Evolutionary conservation across 2,888 invertebrate genomes (phyloP), one percentile per base, ranked within the genome.

Genomic region (Teleogryllus oceanicus): DNA sequence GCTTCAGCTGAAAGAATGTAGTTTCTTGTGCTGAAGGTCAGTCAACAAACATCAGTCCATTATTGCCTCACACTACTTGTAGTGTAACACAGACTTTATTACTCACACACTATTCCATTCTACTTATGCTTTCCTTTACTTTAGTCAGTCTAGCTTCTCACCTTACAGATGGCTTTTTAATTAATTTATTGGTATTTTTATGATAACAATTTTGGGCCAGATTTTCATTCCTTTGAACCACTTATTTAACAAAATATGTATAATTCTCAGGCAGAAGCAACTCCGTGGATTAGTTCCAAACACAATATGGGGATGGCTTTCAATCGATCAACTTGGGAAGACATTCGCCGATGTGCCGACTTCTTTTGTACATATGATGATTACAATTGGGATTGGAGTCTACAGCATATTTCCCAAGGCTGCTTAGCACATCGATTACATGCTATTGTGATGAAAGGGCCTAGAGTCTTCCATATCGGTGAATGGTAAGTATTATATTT

Each of bases 231-330:
- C 37, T 37, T 37, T 37, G 37, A 37, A 37, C 5, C 37, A 5
- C 5, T 37, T 37, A 37, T 5, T 3, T 37, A 37, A 37, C 37
- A 37, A 37, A 37, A 37, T 5, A 37, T 37, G 37, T 37, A 37
- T 37, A 37, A 37, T 8, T 76, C 21, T 76, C 88, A 96, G 96
- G 95, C 95, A 79, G 96, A 96, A 88, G 93, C 96, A 24, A 94
- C 94, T 75, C 95, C 96, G 11, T 97, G 96, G 99, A 94, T 98
- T 84, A 97, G 97, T 81, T 97, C 96, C 85, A 96, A 97, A 87
- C 98, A 99, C 87, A 99, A 99, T 87, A 99, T 99, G 99, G 99
- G 98, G 0, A 98, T 99, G 92, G 97, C 95, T 0, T 94, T 99
- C 85, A 96, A 96, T 86, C 91, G 94, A 49, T 92, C 92, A 0